Percentiles rank a stretch among this genome's conserved stretches.
Conservation (phyloP, 2,797 vertebrate genomes). For the Propithecus perrieri region DNA sequence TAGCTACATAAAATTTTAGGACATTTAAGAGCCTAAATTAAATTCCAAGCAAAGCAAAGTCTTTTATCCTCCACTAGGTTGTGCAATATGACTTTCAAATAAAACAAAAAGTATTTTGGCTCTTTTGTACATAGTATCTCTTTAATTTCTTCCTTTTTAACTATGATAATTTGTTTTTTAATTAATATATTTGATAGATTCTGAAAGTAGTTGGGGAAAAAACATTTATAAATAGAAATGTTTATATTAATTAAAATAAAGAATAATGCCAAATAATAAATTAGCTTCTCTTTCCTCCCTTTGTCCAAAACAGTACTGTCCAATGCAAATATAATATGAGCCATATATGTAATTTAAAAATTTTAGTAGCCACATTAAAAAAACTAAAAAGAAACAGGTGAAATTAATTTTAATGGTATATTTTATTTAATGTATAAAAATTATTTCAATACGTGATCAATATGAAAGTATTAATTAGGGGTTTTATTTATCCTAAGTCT, state of each 20-base stretch:
- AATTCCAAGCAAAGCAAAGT: slow-evolving; percentile 37
- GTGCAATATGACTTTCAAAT: slow-evolving; percentile 47
- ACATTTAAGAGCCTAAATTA: background rate
- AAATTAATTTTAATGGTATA: slow-evolving; percentile 10
- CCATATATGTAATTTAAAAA: background rate
- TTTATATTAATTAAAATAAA: slow-evolving; percentile 5
- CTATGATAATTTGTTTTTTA: slow-evolving; percentile 15
- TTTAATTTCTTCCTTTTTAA: slow-evolving; percentile 6
- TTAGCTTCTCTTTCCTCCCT: background rate
- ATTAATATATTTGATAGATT: background rate
- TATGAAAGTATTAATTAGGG: background rate
- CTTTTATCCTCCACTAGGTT: slow-evolving; percentile 25
- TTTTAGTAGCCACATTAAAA: background rate
- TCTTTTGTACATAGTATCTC: background rate
- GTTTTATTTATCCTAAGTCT: background rate
- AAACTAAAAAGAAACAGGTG: background rate
- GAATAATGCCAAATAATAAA: background rate
- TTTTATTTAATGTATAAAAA: slow-evolving; percentile 15
- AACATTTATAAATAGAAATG: slow-evolving; percentile 3
- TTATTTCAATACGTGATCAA: background rate
- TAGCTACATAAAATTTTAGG: background rate
- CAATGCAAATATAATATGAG: background rate
- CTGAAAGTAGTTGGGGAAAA: slow-evolving; percentile 28
- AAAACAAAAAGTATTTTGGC: background rate
- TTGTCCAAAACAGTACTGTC: background rate